phyloP scores from a whole-genome alignment of 2,797 vertebrate species.

The Alca torda region DNA sequence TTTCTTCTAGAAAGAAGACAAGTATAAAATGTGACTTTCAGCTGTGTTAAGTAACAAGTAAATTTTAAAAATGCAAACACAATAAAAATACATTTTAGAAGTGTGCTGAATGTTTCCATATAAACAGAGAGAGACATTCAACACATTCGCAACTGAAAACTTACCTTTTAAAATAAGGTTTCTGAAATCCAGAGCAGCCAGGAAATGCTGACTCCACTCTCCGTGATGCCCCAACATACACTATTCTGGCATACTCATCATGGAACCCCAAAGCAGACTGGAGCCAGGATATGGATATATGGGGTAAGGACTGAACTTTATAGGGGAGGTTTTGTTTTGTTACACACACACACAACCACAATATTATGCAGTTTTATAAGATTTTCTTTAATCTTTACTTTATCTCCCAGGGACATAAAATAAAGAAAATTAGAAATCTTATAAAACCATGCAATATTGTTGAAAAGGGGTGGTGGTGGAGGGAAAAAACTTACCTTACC shows the following conservation, averaged over 20 bases:
- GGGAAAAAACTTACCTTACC: conserved; percentile 71
- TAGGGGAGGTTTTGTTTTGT: not conserved
- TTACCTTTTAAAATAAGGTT: conserved; percentile 73
- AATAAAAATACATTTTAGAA: conserved; percentile 1
- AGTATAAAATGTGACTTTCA: not conserved
- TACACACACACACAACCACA: conserved; percentile 63
- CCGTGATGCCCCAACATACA: conserved; percentile 52
- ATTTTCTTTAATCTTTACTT: conserved; percentile 56
- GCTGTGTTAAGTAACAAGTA: not conserved
- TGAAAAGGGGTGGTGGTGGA: conserved; percentile 66
- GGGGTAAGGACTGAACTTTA: conserved; percentile 52
- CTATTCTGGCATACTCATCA: conserved; percentile 52
- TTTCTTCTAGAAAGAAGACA: not conserved
- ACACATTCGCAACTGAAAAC: conserved; percentile 42
- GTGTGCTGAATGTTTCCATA: conserved; percentile 1
- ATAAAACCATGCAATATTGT: conserved; percentile 75
- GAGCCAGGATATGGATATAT: conserved; percentile 65
- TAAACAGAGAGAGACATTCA: conserved; percentile 18
- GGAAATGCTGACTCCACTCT: conserved; percentile 77
- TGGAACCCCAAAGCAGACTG: conserved; percentile 72
- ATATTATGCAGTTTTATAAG: conserved; percentile 78
- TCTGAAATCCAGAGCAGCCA: conserved; percentile 79
- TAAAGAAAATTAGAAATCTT: conserved; percentile 63
- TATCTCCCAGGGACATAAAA: conserved; percentile 55
- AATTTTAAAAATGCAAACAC: not conserved